These are phyloP conservation scores for Melanocharis versteri DNA, from an alignment of 2,113 vertebrate species.

Conservation along the genomic window DNA sequence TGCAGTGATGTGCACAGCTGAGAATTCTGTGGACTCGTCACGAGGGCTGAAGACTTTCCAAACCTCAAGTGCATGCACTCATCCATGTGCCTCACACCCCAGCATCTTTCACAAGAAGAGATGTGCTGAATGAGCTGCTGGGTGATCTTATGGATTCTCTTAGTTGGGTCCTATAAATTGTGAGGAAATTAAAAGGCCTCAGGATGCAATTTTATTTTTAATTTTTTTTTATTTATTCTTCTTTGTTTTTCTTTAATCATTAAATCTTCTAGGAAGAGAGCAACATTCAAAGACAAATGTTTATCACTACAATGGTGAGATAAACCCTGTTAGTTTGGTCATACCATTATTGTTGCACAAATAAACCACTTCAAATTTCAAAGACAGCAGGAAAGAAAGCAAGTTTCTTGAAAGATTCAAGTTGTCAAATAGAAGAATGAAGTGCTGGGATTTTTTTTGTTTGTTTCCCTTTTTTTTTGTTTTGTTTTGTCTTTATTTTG, in stretches of 20 bases:
- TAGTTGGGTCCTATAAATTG: not conserved
- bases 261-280: not conserved
- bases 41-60: not conserved
- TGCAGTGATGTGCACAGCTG: not conserved
- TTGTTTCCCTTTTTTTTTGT: too few species aligned
- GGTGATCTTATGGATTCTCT: not conserved
- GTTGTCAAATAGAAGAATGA: not conserved
- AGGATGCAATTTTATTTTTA: not conserved
- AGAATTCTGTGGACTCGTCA: not conserved
- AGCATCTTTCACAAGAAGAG: not conserved
- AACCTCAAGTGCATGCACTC: not conserved
- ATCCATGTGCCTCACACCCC: not conserved
- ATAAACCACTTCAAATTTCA: not conserved
- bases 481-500: too few species aligned
- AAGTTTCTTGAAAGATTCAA: not conserved
- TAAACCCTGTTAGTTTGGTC: not conserved
- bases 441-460: not conserved
- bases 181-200: not conserved
- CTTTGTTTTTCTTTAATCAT: not conserved
- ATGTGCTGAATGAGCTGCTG: not conserved
- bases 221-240: not conserved
- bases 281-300: not conserved
- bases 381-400: not conserved
- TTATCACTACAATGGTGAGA: not conserved
- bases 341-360: not conserved